A percentile compares a stretch with the other conserved stretches of the same genome.
phyloP scores from a whole-genome alignment of 2,797 vertebrate species.

The Catostomus latipinnis region DNA sequence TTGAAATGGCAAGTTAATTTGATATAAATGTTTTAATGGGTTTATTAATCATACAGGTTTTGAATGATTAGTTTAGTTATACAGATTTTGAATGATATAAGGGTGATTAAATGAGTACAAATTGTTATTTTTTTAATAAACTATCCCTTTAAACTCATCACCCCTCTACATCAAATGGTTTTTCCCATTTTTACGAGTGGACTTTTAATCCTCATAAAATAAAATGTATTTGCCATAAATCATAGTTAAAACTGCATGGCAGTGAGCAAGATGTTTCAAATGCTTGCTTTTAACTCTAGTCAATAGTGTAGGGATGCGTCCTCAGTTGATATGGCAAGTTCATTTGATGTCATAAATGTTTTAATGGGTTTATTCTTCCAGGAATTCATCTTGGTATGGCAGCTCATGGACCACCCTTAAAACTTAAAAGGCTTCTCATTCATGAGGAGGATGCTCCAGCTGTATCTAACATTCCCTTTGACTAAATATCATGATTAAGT shows the following conservation, averaged over 20 bases:
- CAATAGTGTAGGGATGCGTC: not conserved
- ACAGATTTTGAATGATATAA: too few relatives aligned
- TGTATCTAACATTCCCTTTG: not conserved
- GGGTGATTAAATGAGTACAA: too few relatives aligned
- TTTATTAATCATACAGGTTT: not conserved
- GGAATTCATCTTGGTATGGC: constrained; percentile 11
- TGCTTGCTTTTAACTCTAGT: constrained; percentile 1
- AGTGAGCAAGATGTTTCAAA: constrained; percentile 13
- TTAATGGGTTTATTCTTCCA: constrained; percentile 20
- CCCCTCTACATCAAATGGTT: not conserved
- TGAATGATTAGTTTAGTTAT: too few relatives aligned
- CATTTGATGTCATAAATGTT: constrained; percentile 24
- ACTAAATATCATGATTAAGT: constrained; percentile 35
- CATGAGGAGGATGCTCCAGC: not conserved
- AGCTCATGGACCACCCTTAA: constrained; percentile 31
- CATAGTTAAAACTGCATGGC: not conserved
- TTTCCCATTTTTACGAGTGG: constrained; percentile 24
- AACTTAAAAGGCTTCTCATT: constrained; percentile 20
- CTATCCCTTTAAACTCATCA: not conserved
- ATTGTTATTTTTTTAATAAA: too few relatives aligned
- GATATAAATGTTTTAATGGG: constrained; percentile 29
- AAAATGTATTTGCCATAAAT: not conserved
- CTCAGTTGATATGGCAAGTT: constrained; percentile 21
- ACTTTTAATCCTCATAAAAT: constrained; percentile 37
- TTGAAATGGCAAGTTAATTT: constrained; percentile 12